Evolutionary conservation across 1,140 invertebrate genomes (phyloP).

Genomic region (Eulimnadia texana): DNA sequence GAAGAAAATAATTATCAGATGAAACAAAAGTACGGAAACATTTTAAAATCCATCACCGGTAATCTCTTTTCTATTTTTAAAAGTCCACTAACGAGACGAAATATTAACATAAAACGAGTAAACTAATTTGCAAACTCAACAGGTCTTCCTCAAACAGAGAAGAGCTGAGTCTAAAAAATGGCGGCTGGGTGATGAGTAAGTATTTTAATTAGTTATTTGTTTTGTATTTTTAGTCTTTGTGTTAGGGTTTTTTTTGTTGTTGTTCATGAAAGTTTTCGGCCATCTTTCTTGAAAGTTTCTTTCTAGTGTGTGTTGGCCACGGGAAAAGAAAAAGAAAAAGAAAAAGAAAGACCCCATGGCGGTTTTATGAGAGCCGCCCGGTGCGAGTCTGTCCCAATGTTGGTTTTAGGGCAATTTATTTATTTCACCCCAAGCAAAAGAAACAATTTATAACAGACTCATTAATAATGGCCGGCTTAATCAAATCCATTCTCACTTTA

Average conservation of each 20-base stretch:
- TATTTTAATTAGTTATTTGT: too few relatives aligned
- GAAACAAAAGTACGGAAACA: background rate
- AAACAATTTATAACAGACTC: background rate
- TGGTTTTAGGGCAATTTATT: background rate
- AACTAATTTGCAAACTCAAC: too few relatives aligned
- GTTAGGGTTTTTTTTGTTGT: too few relatives aligned
- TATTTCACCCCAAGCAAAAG: background rate
- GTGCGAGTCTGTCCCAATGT: background rate
- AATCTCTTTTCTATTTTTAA: too few relatives aligned
- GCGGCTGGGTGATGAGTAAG: too few relatives aligned
- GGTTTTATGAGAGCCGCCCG: background rate
- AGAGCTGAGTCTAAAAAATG: too few relatives aligned
- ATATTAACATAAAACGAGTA: too few relatives aligned
- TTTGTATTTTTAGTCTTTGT: too few relatives aligned
- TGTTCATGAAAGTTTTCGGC: too few relatives aligned
- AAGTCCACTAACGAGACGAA: too few relatives aligned
- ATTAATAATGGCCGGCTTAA: background rate
- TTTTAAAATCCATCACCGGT: background rate
- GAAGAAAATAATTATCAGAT: background rate
- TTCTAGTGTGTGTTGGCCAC: background rate
- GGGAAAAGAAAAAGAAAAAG: background rate
- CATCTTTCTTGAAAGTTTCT: background rate
- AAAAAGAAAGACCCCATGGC: background rate
- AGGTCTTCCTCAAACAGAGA: too few relatives aligned
- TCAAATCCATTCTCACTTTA: background rate